Percentiles rank a stretch among this genome's conserved stretches.
These are phyloP conservation scores for Triplophysa rosa DNA, from an alignment of 2,113 vertebrate genomes.

Conservation along the genomic window DNA sequence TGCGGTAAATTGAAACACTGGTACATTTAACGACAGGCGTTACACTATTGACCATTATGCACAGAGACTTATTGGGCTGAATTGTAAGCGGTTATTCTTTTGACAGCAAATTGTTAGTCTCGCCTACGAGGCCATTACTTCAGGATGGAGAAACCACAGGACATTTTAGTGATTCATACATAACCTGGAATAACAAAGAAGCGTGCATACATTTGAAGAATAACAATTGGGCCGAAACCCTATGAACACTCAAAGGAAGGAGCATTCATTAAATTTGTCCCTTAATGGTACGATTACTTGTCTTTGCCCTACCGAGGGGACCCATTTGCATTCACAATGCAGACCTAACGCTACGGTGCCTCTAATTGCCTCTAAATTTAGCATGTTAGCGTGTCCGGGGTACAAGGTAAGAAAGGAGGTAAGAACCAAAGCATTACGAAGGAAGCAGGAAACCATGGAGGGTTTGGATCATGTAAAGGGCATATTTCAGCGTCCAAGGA, in stretches of 20 bases:
- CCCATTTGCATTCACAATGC: constrained; percentile 59
- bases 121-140: background rate
- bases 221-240: constrained; percentile 40
- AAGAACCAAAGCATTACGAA: constrained; percentile 39
- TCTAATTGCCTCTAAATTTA: constrained; percentile 70
- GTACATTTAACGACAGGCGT: background rate
- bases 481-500: constrained; percentile 44
- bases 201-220: constrained; percentile 1
- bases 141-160: background rate
- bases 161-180: background rate
- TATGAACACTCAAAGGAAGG: constrained; percentile 48
- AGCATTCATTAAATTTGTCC: constrained; percentile 55
- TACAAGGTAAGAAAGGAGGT: constrained; percentile 35
- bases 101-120: constrained; percentile 5
- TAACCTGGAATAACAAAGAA: background rate
- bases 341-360: constrained; percentile 46
- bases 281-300: constrained; percentile 60
- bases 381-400: constrained; percentile 55
- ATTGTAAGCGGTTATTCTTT: background rate
- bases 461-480: constrained; percentile 38
- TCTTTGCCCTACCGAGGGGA: constrained; percentile 50
- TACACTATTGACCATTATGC: background rate
- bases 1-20: background rate
- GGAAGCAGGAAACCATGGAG: background rate
- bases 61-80: background rate